Base-by-base conservation (phyloP, 2,797 vertebrate species). In the Spinibarbus caldwelli region DNA sequence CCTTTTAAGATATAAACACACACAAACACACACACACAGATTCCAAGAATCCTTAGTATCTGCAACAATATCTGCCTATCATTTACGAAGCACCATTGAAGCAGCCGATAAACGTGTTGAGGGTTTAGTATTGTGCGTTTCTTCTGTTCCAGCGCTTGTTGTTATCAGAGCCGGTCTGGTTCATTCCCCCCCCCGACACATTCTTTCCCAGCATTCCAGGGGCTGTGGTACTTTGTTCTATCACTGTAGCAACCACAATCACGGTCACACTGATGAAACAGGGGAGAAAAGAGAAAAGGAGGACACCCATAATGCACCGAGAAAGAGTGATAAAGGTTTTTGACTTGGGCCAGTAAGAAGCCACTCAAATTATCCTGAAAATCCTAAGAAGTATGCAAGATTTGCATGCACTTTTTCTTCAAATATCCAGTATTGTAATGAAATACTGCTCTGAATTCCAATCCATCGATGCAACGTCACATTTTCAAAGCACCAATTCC, bases 201-300 rank as follows among this genome's bases (percentile, higher is more conserved):
- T 80, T 92, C 87, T 89, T 86, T 87, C 86, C 87, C 84, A 88
- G 86, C 94, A 95, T 95, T 95, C 94, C 94, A 93, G 67, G 82
- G 87, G 86, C 91, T 92, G 89, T 90, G 92, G 91, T 9, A 89
- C 92, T 95, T 95, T 95, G 93, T 95, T 94, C 91, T 89, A 90
- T 78, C 88, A 85, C 94, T 91, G 92, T 94, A 92, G 94, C 91
- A 93, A 95, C 94, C 72, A 91, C 91, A 68, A 90, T 89, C 91
- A 86, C 26, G 41, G 81, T 23, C 47, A 88, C 86, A 54, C 70
- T 80, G 71, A 43, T 31, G 67, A 57, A 86, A 71, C 52, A 59
- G 45, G 23, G 21, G 34, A 84, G 71, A 64, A 29, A 59, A 49
- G 66, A 78, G 78, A 34, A 66, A 34, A 19, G n/a, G 49, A 62